These are phyloP conservation scores for Hippopotamus amphibius DNA, from an alignment of 2,113 vertebrate genomes.

Conservation along the genomic window DNA sequence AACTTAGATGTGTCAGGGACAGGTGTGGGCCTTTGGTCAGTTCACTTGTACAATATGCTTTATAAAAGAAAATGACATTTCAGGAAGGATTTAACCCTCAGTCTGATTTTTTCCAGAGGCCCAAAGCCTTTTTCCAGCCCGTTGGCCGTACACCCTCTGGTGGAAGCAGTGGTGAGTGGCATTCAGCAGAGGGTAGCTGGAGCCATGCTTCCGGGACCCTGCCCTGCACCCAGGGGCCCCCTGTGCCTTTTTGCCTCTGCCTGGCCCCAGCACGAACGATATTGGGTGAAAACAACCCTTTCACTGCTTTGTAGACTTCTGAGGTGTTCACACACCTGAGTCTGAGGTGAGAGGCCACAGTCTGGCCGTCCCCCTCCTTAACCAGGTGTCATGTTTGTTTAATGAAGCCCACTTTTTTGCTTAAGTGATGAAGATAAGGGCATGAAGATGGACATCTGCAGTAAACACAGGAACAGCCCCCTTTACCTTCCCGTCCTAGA, in stretches of 20 bases:
- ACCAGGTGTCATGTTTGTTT: background rate
- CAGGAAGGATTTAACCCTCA: background rate
- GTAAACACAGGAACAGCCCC: background rate
- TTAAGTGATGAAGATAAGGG: background rate
- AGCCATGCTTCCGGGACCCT: background rate
- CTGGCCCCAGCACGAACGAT: background rate
- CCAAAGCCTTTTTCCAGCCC: background rate
- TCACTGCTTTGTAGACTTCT: background rate
- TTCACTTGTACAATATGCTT: background rate
- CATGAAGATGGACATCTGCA: background rate
- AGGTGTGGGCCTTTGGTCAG: background rate
- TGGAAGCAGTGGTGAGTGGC: background rate
- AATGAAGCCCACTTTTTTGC: background rate
- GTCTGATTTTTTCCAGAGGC: background rate
- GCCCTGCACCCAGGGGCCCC: background rate
- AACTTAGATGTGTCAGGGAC: background rate
- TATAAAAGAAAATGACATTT: background rate
- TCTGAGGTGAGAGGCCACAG: background rate
- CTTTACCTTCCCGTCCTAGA: no score
- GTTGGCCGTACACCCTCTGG: background rate
- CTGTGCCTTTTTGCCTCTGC: background rate
- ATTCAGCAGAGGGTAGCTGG: background rate
- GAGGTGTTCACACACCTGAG: background rate
- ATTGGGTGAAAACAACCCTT: background rate
- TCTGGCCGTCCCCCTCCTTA: background rate